Conservation (phyloP, 2,888 invertebrate species). For the Pyrrhia umbra region DNA sequence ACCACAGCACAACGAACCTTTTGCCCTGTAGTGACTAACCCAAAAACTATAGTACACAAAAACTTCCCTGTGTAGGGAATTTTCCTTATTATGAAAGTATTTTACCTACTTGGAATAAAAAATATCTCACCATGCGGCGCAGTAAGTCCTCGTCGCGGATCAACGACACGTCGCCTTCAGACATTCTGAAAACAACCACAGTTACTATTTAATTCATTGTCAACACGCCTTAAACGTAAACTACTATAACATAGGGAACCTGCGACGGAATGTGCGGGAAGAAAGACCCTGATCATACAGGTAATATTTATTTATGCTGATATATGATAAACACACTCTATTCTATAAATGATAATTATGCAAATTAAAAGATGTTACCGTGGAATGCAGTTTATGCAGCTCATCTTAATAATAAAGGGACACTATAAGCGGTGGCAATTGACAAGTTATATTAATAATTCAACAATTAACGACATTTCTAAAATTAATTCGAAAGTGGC, state of each 20-base stretch:
- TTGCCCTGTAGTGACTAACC: too few species aligned
- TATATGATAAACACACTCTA: neutral
- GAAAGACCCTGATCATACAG: neutral
- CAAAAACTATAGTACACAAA: too few species aligned
- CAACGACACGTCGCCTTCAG: conserved; percentile 92
- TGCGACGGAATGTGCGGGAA: neutral
- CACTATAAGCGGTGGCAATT: neutral
- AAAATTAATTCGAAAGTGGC: too few species aligned
- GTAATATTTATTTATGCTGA: neutral
- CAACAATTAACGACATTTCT: neutral
- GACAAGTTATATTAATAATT: neutral
- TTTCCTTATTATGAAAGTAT: too few species aligned
- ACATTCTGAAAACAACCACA: conserved; percentile 83
- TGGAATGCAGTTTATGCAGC: neutral
- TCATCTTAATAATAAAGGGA: neutral
- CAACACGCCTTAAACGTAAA: neutral
- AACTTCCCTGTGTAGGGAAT: too few species aligned
- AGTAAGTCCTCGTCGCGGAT: conserved; percentile 94
- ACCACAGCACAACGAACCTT: too few species aligned
- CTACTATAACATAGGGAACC: neutral
- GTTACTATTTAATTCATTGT: conserved; percentile 7
- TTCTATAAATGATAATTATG: neutral
- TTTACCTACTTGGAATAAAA: neutral
- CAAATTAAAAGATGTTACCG: neutral
- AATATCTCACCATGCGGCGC: conserved; percentile 92